phyloP scores from a whole-genome alignment of 2,113 vertebrate species.

The Bos taurus region ARS-UCD2.0 NC_037343.1:66827001-66827500 shows the following conservation, averaged over 20 bases:
- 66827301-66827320: not conserved
- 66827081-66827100: not conserved
- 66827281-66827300: not conserved
- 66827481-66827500: not conserved
- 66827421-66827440: not conserved
- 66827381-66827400: not conserved
- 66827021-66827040: rapidly evolving
- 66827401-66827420: not conserved
- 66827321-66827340: not conserved
- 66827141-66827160: not conserved
- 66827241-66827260: not conserved
- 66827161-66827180: not conserved
- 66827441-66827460: not conserved
- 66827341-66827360: not conserved
- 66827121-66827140: not conserved
- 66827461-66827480: not conserved
- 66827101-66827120: not conserved
- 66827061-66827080: not conserved
- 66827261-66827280: not conserved
- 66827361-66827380: not conserved
- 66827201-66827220: not conserved
- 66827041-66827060: not conserved
- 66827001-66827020: not conserved
- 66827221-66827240: not conserved
- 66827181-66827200: not conserved